phyloP scores from a whole-genome alignment of 2,113 vertebrate species.

The Centropus bengalensis region DNA sequence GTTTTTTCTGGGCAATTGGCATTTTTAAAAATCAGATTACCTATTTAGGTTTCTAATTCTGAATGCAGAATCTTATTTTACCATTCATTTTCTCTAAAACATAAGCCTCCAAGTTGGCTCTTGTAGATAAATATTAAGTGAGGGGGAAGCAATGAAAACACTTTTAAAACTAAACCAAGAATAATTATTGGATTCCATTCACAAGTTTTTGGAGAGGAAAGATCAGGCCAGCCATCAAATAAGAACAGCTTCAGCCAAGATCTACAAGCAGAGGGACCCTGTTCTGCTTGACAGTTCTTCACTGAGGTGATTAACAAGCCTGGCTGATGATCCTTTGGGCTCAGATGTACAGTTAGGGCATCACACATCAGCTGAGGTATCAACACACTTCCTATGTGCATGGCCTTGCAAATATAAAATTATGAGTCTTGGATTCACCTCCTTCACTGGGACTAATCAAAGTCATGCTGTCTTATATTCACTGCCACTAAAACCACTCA shows the following conservation, averaged over 20 bases:
- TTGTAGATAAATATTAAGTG: conserved; percentile 37
- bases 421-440: background rate
- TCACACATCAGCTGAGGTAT: background rate
- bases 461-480: background rate
- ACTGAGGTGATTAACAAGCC: conserved; percentile 27
- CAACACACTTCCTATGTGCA: background rate
- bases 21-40: conserved; percentile 45
- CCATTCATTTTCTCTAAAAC: conserved; percentile 52
- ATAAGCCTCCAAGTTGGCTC: conserved; percentile 52
- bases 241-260: conserved; percentile 31
- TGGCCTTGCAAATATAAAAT: conserved; percentile 5
- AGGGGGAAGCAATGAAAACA: conserved; percentile 45
- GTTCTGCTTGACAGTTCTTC: conserved; percentile 18
- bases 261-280: conserved; percentile 30
- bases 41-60: conserved; percentile 25
- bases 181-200: conserved; percentile 51
- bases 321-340: conserved; percentile 27
- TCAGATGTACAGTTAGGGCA: background rate
- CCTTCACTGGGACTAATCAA: conserved; percentile 28
- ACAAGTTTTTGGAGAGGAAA: conserved; percentile 49
- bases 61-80: conserved; percentile 35
- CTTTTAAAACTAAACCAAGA: conserved; percentile 66
- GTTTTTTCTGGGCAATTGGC: conserved; percentile 32
- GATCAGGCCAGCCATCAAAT: conserved; percentile 6
- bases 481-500: background rate